A percentile compares a stretch with the other conserved stretches of the same genome.
Evolutionary conservation across 2,113 vertebrate species (phyloP).

Genomic region (Carassius carassius): DNA sequence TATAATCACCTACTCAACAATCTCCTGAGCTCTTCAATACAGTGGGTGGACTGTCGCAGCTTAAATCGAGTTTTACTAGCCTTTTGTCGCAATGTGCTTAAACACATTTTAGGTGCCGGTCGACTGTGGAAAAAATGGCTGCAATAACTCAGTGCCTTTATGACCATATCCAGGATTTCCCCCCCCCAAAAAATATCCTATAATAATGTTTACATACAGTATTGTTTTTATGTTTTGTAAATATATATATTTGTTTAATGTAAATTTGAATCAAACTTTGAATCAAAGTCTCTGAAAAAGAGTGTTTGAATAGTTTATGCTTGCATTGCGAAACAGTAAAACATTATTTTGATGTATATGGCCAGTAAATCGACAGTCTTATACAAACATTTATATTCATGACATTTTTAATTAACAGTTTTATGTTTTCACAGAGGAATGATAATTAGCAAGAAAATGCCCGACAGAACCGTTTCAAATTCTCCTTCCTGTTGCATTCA

Average conservation of each 20-base stretch:
- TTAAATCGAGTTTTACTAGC: background rate
- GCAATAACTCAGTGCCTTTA: slow-evolving; percentile 3
- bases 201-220: background rate
- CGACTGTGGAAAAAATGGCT: background rate
- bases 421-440: background rate
- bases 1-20: slow-evolving; percentile 41
- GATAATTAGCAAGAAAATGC: background rate
- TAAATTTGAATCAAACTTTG: no score
- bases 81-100: background rate
- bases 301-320: no score
- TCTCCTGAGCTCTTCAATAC: slow-evolving; percentile 42
- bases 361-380: background rate
- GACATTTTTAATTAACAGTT: background rate
- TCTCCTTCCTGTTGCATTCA: background rate
- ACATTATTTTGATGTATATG: background rate
- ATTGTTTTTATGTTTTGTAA: background rate
- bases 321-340: no score
- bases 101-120: background rate
- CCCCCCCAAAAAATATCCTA: no score
- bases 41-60: background rate
- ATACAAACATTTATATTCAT: background rate
- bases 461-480: background rate
- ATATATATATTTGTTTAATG: no score
- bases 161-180: slow-evolving; percentile 1
- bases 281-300: no score